These are phyloP conservation scores for Lissocephala sabroskyi DNA, from an alignment of 2,888 invertebrate species.

Conservation along the genomic window DNA sequence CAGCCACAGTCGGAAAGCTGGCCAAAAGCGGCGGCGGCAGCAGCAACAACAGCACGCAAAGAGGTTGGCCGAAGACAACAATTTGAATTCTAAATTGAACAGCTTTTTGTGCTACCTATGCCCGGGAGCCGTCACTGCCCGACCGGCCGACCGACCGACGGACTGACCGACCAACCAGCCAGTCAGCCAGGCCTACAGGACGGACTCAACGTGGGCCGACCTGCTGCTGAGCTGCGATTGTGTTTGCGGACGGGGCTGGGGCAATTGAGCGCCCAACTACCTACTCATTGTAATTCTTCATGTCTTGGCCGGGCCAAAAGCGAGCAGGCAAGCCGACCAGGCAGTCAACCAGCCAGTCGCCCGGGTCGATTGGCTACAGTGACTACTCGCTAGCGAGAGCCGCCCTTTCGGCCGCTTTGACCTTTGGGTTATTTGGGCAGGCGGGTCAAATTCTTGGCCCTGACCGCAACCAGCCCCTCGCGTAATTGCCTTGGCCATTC, in stretches of 20 bases:
- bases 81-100: conserved; percentile 67
- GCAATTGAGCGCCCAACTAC: conserved; percentile 62
- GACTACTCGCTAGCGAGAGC: no score
- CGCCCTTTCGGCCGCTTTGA: no score
- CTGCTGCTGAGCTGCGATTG: conserved; percentile 50
- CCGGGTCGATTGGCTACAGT: no score
- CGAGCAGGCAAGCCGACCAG: conserved; percentile 19
- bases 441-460: no score
- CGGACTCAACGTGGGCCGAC: conserved; percentile 51
- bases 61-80: conserved; percentile 47
- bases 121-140: conserved; percentile 46
- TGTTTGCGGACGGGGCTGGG: no score
- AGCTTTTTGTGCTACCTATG: conserved; percentile 67
- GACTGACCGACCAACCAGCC: neutral
- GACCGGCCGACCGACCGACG: neutral
- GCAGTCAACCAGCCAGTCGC: conserved; percentile 4
- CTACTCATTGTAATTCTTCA: conserved; percentile 65
- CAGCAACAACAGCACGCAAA: conserved; percentile 17
- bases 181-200: neutral
- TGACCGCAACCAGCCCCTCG: no score
- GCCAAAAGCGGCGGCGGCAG: conserved; percentile 22
- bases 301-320: conserved; percentile 45
- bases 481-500: no score
- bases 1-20: conserved; percentile 23
- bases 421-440: no score